Evolutionary conservation across 2,797 vertebrate species (phyloP).

Genomic region (Karalla daura): DNA sequence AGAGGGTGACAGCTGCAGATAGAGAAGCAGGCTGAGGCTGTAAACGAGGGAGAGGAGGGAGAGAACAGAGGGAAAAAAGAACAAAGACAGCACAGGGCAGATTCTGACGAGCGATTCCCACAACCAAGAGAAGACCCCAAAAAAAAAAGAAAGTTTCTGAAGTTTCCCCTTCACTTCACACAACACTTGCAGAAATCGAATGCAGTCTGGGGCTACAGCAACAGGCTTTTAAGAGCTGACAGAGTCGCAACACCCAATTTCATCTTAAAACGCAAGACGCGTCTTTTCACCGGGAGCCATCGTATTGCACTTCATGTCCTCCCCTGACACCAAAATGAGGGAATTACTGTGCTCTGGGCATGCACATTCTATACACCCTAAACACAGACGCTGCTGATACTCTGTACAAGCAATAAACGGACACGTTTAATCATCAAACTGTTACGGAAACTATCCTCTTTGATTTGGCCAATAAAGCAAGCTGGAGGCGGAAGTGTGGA

Average conservation of each 20-base stretch:
- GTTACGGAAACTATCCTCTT: background rate
- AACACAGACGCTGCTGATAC: background rate
- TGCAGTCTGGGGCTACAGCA: conserved; percentile 14
- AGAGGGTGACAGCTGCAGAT: conserved; percentile 29
- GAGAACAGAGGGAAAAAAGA: background rate
- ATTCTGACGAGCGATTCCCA: conserved; percentile 40
- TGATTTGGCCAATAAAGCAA: background rate
- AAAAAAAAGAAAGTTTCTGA: background rate
- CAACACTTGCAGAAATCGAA: conserved; percentile 24
- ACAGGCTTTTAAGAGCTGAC: conserved; percentile 17
- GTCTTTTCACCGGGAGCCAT: background rate
- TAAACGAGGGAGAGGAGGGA: conserved; percentile 18
- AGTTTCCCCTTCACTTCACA: conserved; percentile 32
- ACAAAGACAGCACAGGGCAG: background rate
- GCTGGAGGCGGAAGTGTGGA: no score
- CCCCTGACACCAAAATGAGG: background rate
- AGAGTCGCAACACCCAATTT: conserved; percentile 13
- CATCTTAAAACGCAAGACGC: conserved; percentile 14
- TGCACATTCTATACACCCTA: background rate
- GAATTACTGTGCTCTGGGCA: background rate
- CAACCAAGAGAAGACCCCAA: conserved; percentile 1
- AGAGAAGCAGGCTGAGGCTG: conserved; percentile 31
- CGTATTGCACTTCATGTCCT: background rate
- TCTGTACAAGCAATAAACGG: background rate
- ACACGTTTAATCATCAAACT: background rate